Conservation (phyloP, 1,140 invertebrate genomes). For the Trigoniulus corallinus region DNA sequence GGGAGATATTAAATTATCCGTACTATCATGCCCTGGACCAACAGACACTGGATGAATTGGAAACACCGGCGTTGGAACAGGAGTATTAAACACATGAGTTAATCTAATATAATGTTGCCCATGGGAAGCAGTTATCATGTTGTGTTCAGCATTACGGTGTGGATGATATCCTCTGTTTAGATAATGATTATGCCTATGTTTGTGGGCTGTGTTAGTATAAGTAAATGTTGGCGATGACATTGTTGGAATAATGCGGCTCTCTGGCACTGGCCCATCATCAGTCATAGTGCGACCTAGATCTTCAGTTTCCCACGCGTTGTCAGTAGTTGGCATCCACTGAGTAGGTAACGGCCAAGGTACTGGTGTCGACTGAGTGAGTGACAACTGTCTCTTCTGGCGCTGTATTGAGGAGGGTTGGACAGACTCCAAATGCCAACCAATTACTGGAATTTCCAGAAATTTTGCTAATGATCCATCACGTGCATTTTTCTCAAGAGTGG, state of each 20-base stretch:
- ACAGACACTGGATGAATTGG: conserved; percentile 14
- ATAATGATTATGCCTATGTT: conserved; percentile 13
- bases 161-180: conserved; percentile 1
- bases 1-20: too few relatives aligned
- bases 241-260: conserved; percentile 23
- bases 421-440: conserved; percentile 40
- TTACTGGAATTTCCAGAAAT: conserved; percentile 39
- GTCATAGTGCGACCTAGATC: conserved; percentile 1
- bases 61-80: conserved; percentile 12
- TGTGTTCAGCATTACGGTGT: not conserved
- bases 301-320: not conserved
- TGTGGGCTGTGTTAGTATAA: conserved; percentile 8
- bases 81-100: conserved; percentile 4
- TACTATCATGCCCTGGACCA: too few relatives aligned
- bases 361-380: conserved; percentile 10
- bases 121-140: conserved; percentile 5
- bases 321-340: conserved; percentile 4
- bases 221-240: conserved; percentile 23
- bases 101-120: conserved; percentile 4
- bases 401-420: not conserved
- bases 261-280: conserved; percentile 17
- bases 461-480: conserved; percentile 42
- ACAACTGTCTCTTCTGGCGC: not conserved
- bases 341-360: conserved; percentile 12
- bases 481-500: conserved; percentile 38